Conservation (phyloP, 92 coral and sea anemone genomes). For the Phenganax marumi region DNA sequence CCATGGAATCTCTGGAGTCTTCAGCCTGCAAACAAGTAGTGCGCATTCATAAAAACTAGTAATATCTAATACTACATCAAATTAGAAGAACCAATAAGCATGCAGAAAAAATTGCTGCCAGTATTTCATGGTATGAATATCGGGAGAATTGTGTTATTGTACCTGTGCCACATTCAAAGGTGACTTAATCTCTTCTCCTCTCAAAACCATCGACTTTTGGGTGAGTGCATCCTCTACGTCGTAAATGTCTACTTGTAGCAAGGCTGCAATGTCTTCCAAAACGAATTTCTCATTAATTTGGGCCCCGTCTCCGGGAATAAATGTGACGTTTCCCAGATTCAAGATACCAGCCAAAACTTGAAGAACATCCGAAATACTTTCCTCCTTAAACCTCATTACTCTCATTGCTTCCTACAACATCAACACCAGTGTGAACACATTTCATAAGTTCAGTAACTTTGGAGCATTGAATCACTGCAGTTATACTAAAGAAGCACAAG, state of each 20-base stretch:
- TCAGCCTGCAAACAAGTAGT: conserved; percentile 59
- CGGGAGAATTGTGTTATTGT: neutral
- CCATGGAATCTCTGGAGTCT: conserved; percentile 94
- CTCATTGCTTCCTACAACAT: conserved; percentile 83
- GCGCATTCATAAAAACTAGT: too few relatives aligned
- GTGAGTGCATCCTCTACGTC: conserved; percentile 85
- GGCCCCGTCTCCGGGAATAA: conserved; percentile 89
- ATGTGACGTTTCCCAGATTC: conserved; percentile 86
- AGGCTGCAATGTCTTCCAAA: conserved; percentile 86
- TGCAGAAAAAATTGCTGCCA: neutral
- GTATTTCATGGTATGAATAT: neutral
- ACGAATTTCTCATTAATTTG: conserved; percentile 89
- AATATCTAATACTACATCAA: too few relatives aligned
- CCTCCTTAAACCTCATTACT: conserved; percentile 82
- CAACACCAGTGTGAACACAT: neutral
- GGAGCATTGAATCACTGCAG: neutral
- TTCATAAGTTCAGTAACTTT: neutral
- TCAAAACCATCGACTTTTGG: conserved; percentile 77
- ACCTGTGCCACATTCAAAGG: conserved; percentile 92
- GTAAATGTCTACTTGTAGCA: conserved; percentile 85
- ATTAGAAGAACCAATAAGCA: neutral
- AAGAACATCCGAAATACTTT: conserved; percentile 76
- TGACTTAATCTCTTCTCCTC: conserved; percentile 97
- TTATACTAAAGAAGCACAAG: too few relatives aligned
- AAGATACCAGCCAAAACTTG: conserved; percentile 90